Evolutionary conservation across 2,888 invertebrate species (phyloP), one percentile per base, ranked within the genome.

Genomic region (Drosophila suboccidentalis): DNA sequence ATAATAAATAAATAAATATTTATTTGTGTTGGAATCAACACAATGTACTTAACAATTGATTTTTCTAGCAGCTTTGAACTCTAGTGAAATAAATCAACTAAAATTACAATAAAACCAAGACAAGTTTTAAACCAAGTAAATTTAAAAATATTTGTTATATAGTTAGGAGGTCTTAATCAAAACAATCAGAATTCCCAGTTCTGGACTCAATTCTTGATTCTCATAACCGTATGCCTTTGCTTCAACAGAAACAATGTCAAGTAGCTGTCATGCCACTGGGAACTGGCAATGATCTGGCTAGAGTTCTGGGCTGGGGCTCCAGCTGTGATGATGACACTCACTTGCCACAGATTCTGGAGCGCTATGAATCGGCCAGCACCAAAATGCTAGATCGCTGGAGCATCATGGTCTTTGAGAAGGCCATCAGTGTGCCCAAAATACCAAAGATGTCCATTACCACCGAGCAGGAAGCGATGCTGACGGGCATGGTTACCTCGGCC

Each of bases 301-400:
- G 99, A 9, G 98, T 99, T 5, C 93, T 98, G 17, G 99, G 99
- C 41, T 99, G 99, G 99, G 99, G 99, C 11, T 96, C 98, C 9
- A 97, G 97, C 11, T 98, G 98, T 91, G 98, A 98, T 90, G 98
- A 98, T 91, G 98, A 98, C 83, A 96, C 98, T 9, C 97, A 98
- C 91, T 94, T 99, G 51, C 97, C 98, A 10, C 96, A 97, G 86
- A 95, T 98, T 51, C 93, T 99, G 43, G 98, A 99, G 91, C 96
- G 97, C 79, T 98, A 98, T 92, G 99, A 99, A 93, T 96, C 97
- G 83, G 98, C 99, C n/a, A 97, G 98, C 90, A 98, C 98, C 58
- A 98, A 98, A 94, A 98, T 99, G 97, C 94, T 99, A 54, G 99
- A 99, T 92, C 96, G 98, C 82, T 98, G 98, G 98, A 98, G 98